phyloP scores from a whole-genome alignment of 2,113 vertebrate species.

The Lagopus muta region DNA sequence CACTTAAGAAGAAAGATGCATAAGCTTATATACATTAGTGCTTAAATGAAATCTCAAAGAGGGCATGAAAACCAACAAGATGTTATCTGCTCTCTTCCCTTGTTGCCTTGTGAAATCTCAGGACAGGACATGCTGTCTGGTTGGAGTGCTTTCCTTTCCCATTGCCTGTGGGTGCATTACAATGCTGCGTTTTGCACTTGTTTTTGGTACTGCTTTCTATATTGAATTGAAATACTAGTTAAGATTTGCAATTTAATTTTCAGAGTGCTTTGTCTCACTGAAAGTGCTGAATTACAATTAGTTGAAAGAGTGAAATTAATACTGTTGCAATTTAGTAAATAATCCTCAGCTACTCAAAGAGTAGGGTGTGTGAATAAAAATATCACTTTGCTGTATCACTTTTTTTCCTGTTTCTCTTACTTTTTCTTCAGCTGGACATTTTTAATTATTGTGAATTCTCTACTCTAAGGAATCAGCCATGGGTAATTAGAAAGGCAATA shows the following conservation, averaged over 20 bases:
- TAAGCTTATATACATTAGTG: neutral
- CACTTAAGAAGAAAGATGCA: neutral
- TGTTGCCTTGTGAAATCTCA: neutral
- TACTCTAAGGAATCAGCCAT: neutral
- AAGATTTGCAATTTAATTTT: neutral
- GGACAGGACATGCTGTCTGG: fast-evolving
- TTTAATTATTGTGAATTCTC: neutral
- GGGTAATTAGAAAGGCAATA: neutral
- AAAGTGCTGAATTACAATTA: neutral
- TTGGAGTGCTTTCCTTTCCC: neutral
- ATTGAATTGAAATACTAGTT: neutral
- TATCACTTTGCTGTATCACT: neutral
- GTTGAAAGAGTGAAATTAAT: neutral
- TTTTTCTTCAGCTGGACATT: neutral
- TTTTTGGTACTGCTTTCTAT: neutral
- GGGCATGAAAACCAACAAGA: neutral
- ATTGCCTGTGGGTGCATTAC: neutral
- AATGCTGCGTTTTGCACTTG: neutral
- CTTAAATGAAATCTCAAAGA: neutral
- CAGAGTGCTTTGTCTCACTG: neutral
- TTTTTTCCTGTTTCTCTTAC: neutral
- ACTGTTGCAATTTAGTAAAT: neutral
- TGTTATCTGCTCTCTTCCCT: neutral
- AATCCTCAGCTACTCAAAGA: neutral
- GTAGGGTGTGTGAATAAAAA: neutral